Conservation (phyloP, 2,113 vertebrate genomes). For the Lophochroa leadbeateri region DNA sequence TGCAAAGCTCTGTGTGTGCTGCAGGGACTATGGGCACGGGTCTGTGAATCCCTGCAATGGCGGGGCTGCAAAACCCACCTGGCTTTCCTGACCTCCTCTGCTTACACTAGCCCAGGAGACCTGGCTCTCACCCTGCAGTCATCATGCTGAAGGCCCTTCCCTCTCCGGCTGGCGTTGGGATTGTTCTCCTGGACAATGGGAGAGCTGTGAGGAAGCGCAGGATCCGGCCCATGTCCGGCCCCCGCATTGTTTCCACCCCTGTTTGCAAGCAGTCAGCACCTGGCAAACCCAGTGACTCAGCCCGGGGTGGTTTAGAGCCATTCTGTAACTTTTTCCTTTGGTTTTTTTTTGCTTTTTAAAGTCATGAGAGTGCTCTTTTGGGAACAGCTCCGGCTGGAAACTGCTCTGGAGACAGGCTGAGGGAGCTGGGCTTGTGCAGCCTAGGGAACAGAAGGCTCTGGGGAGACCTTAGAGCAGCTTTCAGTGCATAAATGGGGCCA, state of each 20-base stretch:
- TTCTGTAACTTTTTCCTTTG: background rate
- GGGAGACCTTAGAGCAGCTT: background rate
- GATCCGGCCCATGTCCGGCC: background rate
- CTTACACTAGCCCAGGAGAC: background rate
- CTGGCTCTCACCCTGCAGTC: background rate
- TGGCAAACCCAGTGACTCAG: conserved; percentile 48
- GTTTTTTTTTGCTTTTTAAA: background rate
- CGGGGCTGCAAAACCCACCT: background rate
- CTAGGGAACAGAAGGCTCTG: background rate
- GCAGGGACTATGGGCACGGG: fast-evolving
- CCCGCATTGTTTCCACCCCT: background rate
- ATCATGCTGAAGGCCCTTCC: background rate
- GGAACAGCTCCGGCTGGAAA: fast-evolving
- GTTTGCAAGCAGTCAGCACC: conserved; percentile 24
- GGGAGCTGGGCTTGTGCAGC: background rate
- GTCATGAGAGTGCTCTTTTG: background rate
- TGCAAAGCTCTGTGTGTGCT: fast-evolving
- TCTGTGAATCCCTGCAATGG: fast-evolving
- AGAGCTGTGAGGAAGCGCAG: background rate
- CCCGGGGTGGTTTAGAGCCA: background rate
- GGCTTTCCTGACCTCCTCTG: fast-evolving
- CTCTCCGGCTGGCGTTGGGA: background rate
- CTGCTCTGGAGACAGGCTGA: background rate
- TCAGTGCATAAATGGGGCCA: background rate
- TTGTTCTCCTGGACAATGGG: conserved; percentile 56